phyloP scores from a whole-genome alignment of 2,888 invertebrate genomes.

The Zaprionus lineosus region DNA sequence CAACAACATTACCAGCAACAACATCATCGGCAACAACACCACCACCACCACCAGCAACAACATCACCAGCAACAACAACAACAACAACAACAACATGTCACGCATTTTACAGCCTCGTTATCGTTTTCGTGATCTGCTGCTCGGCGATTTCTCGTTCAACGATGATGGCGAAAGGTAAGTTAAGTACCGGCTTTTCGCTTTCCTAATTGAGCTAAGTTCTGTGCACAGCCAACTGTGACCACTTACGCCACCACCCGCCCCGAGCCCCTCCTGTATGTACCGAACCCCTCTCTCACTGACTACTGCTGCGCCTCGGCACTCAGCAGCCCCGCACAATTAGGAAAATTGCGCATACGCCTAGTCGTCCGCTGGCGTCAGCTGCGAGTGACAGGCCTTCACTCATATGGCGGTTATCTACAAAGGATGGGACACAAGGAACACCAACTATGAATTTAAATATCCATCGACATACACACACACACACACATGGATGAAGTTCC shows the following conservation, averaged over 20 bases:
- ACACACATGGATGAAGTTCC: too few species aligned
- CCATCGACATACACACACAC: too few species aligned
- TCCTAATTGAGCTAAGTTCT: conserved; percentile 37
- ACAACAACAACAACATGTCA: conserved; percentile 59
- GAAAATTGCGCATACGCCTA: conserved; percentile 58
- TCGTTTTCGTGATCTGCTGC: conserved; percentile 89
- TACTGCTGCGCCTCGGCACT: too few species aligned
- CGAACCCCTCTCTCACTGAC: not conserved
- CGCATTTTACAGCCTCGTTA: conserved; percentile 86
- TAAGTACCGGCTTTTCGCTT: not conserved
- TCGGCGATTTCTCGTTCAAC: conserved; percentile 90
- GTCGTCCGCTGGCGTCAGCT: conserved; percentile 23
- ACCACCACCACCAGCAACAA: conserved; percentile 32
- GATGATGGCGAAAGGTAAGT: conserved; percentile 91
- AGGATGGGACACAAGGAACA: too few species aligned
- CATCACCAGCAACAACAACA: conserved; percentile 37
- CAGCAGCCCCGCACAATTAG: conserved; percentile 15
- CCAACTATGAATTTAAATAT: too few species aligned
- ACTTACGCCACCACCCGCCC: conserved; percentile 11
- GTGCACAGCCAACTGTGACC: conserved; percentile 41
- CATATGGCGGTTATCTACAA: not conserved
- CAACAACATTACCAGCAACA: conserved; percentile 14
- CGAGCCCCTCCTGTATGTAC: not conserved
- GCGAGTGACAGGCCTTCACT: conserved; percentile 3
- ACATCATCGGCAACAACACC: conserved; percentile 33